Evolutionary conservation across 1,140 invertebrate genomes (phyloP).

Genomic region (Drosophila persimilis): DNA sequence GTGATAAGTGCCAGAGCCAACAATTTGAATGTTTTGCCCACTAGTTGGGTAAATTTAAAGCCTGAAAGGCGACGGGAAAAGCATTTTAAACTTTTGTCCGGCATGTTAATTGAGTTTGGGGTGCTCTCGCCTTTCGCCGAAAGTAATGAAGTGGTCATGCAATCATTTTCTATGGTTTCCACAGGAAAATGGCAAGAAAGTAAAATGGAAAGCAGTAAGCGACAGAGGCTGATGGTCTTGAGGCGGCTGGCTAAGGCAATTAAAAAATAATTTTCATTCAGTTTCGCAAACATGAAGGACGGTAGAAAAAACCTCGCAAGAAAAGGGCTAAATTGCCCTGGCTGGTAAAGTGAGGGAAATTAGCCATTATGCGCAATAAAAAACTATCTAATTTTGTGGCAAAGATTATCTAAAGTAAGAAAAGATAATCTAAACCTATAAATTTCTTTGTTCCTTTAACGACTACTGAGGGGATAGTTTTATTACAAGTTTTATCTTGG

Average conservation of each 20-base stretch:
- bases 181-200: background rate
- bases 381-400: too few relatives aligned
- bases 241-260: constrained; percentile 34
- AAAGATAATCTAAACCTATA: too few relatives aligned
- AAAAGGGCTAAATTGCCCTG: too few relatives aligned
- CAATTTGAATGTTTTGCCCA: constrained; percentile 11
- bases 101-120: constrained; percentile 51
- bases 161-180: constrained; percentile 37
- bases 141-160: constrained; percentile 34
- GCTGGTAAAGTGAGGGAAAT: constrained; percentile 1
- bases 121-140: constrained; percentile 1
- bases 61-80: background rate
- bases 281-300: constrained; percentile 7
- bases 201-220: background rate
- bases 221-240: constrained; percentile 15
- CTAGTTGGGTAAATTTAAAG: constrained; percentile 14
- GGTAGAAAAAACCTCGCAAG: background rate
- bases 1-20: constrained; percentile 7
- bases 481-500: too few relatives aligned
- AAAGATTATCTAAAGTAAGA: too few relatives aligned
- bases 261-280: constrained; percentile 51
- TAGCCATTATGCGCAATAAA: too few relatives aligned
- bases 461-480: too few relatives aligned
- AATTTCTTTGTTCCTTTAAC: too few relatives aligned
- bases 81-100: constrained; percentile 4